Percentiles rank a stretch among this genome's conserved stretches.
phyloP scores from a whole-genome alignment of 1,140 invertebrate species.

The Tetramorium simillimum region DNA sequence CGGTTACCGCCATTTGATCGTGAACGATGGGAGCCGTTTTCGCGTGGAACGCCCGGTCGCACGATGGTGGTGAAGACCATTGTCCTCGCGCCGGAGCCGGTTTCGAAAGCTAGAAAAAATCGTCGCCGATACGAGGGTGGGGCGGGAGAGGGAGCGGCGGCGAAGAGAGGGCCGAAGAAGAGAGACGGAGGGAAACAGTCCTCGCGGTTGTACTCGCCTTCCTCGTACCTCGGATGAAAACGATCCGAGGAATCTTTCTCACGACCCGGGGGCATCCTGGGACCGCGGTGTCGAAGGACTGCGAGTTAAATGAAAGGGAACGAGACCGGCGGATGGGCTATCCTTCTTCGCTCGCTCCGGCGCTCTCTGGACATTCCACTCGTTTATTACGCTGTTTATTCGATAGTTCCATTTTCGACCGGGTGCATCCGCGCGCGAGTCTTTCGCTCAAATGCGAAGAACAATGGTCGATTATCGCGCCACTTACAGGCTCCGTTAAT shows the following conservation, averaged over 20 bases:
- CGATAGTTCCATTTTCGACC: constrained; percentile 3
- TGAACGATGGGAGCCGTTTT: constrained; percentile 59
- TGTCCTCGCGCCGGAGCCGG: constrained; percentile 69
- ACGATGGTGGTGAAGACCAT: constrained; percentile 62
- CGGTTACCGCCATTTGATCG: constrained; percentile 38
- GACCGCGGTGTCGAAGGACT: constrained; percentile 58
- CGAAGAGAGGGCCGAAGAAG: not conserved
- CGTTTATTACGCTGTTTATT: constrained; percentile 33
- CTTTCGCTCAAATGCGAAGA: not conserved
- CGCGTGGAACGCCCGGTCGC: constrained; percentile 50
- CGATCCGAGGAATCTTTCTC: constrained; percentile 66
- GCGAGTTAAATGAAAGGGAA: constrained; percentile 40
- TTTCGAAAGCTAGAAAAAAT: constrained; percentile 68
- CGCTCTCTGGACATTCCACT: not conserved
- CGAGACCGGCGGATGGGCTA: not conserved
- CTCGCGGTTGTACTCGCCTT: constrained; percentile 32
- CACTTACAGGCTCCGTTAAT: not conserved
- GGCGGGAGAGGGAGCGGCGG: not conserved
- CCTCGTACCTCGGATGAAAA: constrained; percentile 65
- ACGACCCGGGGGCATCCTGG: constrained; percentile 65
- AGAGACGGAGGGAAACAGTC: constrained; percentile 34
- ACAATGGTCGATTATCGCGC: not conserved
- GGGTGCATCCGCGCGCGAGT: not conserved
- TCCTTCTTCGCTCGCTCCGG: not conserved
- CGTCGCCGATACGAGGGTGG: constrained; percentile 6